Base-by-base conservation (phyloP, 2,797 vertebrate genomes). In the Gadopsis marmoratus region DNA sequence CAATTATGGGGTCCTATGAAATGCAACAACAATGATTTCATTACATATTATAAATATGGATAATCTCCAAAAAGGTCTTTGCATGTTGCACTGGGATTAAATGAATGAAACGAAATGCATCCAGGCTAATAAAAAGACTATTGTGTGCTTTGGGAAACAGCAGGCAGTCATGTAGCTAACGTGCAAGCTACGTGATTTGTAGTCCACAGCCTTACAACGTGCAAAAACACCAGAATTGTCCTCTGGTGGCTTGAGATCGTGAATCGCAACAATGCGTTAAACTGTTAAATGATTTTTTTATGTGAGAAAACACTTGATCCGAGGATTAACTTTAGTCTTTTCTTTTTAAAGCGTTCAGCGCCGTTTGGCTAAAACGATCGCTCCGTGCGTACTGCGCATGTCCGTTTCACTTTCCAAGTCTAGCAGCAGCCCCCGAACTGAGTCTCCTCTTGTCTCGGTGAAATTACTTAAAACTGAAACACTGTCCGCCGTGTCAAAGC, bases 341-440 rank as follows among this genome's bases (percentile, higher is more conserved):
- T 26, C 26, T 26, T 26, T 73, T 39, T 33, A 2, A 26, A 54
- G 68, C 56, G 56, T 29, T 12, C 29, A 23, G 76, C 14, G 4
- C 41, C 45, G 76, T 55, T 41, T 43, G 45, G 67, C 86, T 70
- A 53, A 65, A 35, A 33, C 23, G 75, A 70, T n/a, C 72, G 73
- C 37, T 85, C 62, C 59, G 89, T 33, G 51, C 26, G 19, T 65
- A 92, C 89, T 93, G 94, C 94, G 94, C 94, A 95, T 95, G 94
- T 89, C 88, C 81, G 88, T 91, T 92, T 89, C 87, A 93, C 92
- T 92, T 91, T 93, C 74, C 78, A 86, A 90, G 79, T 88, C 76
- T 35, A 53, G 83, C 78, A 84, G 78, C 76, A 91, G 80, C 81
- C 79, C 71, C 80, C 62, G 74, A 84, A 86, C 73, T 62, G 82